Conservation (phyloP, 2,113 vertebrate species). For the Oriolus oriolus region DNA sequence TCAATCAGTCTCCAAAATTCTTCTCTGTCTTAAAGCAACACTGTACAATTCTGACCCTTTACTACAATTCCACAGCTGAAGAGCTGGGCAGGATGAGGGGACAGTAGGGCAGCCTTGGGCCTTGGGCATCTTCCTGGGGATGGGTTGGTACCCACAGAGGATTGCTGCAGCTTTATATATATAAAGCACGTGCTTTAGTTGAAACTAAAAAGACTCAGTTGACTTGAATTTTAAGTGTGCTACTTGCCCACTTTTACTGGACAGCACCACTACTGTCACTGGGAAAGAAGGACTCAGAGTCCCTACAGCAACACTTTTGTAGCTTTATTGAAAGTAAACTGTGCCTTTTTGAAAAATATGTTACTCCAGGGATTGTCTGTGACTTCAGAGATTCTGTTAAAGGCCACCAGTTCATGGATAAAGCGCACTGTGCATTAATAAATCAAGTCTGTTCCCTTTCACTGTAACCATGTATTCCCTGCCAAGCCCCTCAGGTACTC, state of each 20-base stretch:
- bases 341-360: background rate
- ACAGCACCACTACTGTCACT: background rate
- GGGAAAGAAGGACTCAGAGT: background rate
- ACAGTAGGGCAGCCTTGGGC: rapidly evolving
- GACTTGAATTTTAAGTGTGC: background rate
- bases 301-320: background rate
- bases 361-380: background rate
- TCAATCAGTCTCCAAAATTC: background rate
- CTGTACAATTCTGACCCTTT: background rate
- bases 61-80: background rate
- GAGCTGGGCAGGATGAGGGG: background rate
- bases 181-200: background rate
- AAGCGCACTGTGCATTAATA: background rate
- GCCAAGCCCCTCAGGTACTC: background rate
- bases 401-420: background rate
- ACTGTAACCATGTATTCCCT: background rate
- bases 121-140: background rate
- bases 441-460: background rate
- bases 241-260: background rate
- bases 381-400: background rate
- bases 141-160: rapidly evolving
- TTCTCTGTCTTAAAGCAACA: background rate
- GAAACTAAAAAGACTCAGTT: background rate
- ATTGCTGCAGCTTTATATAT: background rate
- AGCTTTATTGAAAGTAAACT: background rate